A percentile compares a stretch with the other conserved stretches of the same genome.
Evolutionary conservation across 2,888 invertebrate species (phyloP).

Genomic region (Leptarthrus brevirostris): DNA sequence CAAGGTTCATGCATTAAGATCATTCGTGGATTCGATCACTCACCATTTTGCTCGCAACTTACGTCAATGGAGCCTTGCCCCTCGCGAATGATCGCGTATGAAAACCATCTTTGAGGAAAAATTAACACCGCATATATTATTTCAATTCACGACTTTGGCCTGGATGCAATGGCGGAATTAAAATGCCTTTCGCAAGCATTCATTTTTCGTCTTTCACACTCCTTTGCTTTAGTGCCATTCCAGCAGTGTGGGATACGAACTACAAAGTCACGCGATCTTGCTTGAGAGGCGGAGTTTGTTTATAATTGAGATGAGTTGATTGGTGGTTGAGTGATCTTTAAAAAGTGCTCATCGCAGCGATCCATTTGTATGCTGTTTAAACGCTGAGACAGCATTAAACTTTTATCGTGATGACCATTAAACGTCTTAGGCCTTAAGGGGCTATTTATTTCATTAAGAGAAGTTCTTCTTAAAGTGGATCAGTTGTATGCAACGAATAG

Average conservation of each 20-base stretch:
- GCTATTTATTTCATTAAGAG: neutral
- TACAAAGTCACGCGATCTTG: neutral
- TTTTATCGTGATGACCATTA: neutral
- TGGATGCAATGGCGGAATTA: constrained; percentile 21
- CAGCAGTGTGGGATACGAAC: constrained; percentile 32
- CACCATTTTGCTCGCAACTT: constrained; percentile 48
- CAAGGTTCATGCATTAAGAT: neutral
- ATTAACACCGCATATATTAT: constrained; percentile 20
- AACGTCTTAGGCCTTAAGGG: constrained; percentile 15
- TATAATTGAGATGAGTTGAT: constrained; percentile 50
- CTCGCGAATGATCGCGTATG: neutral
- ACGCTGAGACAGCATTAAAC: constrained; percentile 13
- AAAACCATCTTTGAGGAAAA: constrained; percentile 37
- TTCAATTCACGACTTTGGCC: neutral
- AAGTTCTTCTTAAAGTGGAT: too few species aligned
- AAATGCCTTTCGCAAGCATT: constrained; percentile 9
- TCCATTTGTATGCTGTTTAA: neutral
- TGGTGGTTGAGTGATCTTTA: constrained; percentile 53
- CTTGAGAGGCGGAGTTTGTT: constrained; percentile 53
- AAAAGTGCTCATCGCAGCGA: neutral
- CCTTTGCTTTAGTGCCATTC: neutral
- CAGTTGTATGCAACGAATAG: too few species aligned
- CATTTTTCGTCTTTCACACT: neutral
- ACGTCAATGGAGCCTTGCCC: constrained; percentile 9
- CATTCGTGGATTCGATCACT: constrained; percentile 28